Evolutionary conservation across 2,113 vertebrate genomes (phyloP), one percentile per base, ranked within the genome.

Genomic region (Cavia porcellus): DNA sequence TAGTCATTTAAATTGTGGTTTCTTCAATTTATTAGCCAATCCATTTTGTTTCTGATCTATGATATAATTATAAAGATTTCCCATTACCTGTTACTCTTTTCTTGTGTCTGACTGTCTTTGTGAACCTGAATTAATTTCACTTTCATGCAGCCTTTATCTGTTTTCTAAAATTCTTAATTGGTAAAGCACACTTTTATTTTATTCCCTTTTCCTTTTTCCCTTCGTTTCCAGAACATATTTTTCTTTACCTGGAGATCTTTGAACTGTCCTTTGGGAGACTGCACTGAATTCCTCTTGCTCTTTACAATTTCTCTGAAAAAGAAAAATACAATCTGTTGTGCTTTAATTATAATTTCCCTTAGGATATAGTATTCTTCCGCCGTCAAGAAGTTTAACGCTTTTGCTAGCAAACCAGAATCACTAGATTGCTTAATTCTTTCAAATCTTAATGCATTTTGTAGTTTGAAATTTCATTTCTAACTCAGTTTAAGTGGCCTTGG

Each of bases 311-410:
- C 68, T 97, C 97, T 94, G 75, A 95, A 97, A 97, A 94, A 96
- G 94, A 94, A 97, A 97, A 97, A 97, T 97, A 92, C 87, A 97
- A 97, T 93, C 95, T 97, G 94, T 93, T 97, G 91, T 96, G 93
- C 97, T 96, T 95, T 97, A 97, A 97, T 97, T 97, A 98, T 92
- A 97, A 95, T 97, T 97, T 96, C 94, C 95, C 94, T 95, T 81
- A 97, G 86, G 89, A 95, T 96, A 96, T 87, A 83, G 89, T 97
- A 95, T 91, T 89, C 79, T 94, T 96, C 68, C 68, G 75, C 91
- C 93, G 68, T 93, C 61, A 96, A 87, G 64, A 97, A 97, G 92
- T 93, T 97, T 92, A 96, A 93, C 86, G 96, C 57, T 92, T 93
- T 96, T 96, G 52, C 72, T 84, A 93, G 84, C 66, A 97, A 96